Base-by-base conservation (phyloP, 2,888 invertebrate species). In the Mesorhabditis spiculigera region DNA sequence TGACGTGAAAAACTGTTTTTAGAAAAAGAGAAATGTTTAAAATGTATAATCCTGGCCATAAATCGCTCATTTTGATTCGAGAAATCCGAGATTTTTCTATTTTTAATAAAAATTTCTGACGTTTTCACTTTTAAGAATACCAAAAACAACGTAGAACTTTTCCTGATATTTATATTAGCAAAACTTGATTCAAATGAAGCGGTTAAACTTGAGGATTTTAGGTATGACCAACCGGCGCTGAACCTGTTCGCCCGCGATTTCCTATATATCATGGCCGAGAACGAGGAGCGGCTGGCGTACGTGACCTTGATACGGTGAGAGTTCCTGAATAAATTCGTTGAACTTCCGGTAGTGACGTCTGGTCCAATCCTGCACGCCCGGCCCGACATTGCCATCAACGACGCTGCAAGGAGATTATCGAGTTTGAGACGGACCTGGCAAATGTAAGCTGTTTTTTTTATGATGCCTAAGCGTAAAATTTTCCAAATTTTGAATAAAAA, bases 211-310 rank as follows among this genome's bases (percentile, higher is more conserved):
- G 43, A 28, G 41, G 13, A 43, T 69, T 75, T 41, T 71, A 94
- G 89, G 91, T 95, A 81, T n/a, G 94, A 95, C 87, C 94, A 95
- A 87, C 92, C 93, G 0, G 91, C 91, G 67, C 88, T 94, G 80
- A 93, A 92, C 0, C 88, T 94, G 76, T 93, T 93, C 4, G 92
- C 87, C 79, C 88, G 93, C 62, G 93, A 94, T 84, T 93, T 93
- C 86, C n/a, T n/a, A n/a, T 94, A 93, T 86, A 87, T 93, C 75
- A 91, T 92, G 83, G 88, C 90, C 28, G 91, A 90, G 85, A 91
- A 91, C 78, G 82, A 85, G 43, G 92, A 92, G 81, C 87, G 92
- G 74, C 88, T 90, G 76, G 93, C 93, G 5, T 94, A 94, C 68
- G 45, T 79, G 69, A 82, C 81, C 5, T 70, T 85, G 68, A 81